phyloP scores from a whole-genome alignment of 92 coral and sea anemone genomes.

The Zoanthus gigantus region DNA sequence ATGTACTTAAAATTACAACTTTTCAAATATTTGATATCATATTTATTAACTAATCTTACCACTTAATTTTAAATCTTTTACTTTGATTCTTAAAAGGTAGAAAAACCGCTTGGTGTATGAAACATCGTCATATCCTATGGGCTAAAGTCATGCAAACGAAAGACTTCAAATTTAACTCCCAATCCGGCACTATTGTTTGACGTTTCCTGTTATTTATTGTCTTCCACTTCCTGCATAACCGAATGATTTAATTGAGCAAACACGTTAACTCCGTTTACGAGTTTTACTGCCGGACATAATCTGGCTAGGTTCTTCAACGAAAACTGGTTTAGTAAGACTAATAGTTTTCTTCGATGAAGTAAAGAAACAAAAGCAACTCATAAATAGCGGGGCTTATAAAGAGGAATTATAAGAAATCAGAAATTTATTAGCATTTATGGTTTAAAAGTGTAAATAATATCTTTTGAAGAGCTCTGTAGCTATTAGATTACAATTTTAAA shows the following conservation, averaged over 20 bases:
- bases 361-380: not conserved
- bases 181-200: conserved; percentile 25
- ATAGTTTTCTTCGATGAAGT: not conserved
- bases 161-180: not conserved
- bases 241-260: not conserved
- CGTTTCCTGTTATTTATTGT: conserved; percentile 28
- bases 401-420: too few relatives aligned
- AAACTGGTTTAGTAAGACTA: not conserved
- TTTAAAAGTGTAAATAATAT: too few relatives aligned
- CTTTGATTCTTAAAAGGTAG: not conserved
- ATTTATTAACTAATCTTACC: not conserved
- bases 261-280: not conserved
- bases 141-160: conserved; percentile 51
- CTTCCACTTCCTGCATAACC: conserved; percentile 38
- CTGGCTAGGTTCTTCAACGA: not conserved
- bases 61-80: not conserved
- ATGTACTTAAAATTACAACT: not conserved
- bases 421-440: too few relatives aligned
- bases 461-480: too few relatives aligned
- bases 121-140: not conserved
- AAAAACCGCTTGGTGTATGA: not conserved
- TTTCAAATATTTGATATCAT: not conserved
- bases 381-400: not conserved
- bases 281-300: not conserved
- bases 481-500: too few relatives aligned